Evolutionary conservation across 2,797 vertebrate species (phyloP).

Genomic region (Crenuchus spilurus): DNA sequence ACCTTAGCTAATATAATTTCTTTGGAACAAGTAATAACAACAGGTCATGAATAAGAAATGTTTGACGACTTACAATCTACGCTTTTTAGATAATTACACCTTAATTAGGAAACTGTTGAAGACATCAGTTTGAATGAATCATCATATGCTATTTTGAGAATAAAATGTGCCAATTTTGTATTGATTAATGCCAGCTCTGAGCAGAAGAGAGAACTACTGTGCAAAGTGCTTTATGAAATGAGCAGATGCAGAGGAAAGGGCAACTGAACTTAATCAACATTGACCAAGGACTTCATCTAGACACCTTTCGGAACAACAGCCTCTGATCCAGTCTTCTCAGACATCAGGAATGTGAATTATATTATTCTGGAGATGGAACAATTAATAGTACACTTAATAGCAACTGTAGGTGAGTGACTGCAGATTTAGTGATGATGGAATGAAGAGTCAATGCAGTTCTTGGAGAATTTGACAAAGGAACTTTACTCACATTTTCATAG

Average conservation of each 20-base stretch:
- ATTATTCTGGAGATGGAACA: neutral
- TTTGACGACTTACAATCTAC: neutral
- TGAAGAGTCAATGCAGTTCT: neutral
- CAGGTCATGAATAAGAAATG: neutral
- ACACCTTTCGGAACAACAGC: neutral
- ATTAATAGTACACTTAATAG: neutral
- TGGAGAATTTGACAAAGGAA: neutral
- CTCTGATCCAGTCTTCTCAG: neutral
- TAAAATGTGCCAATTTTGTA: neutral
- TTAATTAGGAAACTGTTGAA: neutral
- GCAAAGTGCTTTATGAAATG: neutral
- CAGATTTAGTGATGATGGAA: neutral
- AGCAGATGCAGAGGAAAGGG: neutral
- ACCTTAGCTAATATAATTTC: neutral
- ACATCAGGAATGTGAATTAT: neutral
- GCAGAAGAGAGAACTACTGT: neutral
- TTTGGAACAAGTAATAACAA: neutral
- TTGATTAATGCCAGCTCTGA: neutral
- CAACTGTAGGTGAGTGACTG: neutral
- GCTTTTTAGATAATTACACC: neutral
- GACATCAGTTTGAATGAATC: neutral
- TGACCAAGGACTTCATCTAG: neutral
- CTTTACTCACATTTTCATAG: slow-evolving; percentile 92
- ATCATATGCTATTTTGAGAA: neutral
- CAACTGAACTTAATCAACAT: neutral